Percentiles rank a stretch among this genome's conserved stretches.
Conservation (phyloP, 37 sponge, comb jelly and placozoan species). For the Aplysina aerophoba region DNA sequence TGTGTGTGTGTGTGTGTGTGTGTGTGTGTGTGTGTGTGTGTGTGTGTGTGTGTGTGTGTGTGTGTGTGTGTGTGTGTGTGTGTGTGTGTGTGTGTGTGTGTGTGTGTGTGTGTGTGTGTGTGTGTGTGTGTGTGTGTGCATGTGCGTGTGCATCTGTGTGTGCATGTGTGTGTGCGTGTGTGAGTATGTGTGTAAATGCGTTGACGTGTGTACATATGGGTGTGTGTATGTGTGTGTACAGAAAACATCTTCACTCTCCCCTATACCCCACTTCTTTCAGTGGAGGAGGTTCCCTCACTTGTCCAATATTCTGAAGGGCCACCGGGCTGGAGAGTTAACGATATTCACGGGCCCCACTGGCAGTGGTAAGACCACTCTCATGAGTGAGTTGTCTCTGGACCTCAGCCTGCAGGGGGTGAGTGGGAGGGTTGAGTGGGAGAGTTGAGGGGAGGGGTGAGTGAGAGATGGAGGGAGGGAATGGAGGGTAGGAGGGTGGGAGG, state of each 20-base stretch:
- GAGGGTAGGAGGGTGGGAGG: neutral
- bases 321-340: slow-evolving; percentile 79
- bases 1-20: no score
- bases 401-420: slow-evolving; percentile 69
- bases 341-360: slow-evolving; percentile 89
- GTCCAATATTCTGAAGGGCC: slow-evolving; percentile 74
- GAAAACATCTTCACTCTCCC: neutral
- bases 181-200: no score
- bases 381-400: slow-evolving; percentile 80
- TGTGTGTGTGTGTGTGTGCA: no score
- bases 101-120: no score
- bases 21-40: no score
- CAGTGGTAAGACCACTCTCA: slow-evolving; percentile 80
- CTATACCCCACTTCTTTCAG: slow-evolving; percentile 4
- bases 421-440: neutral
- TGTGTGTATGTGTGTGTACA: no score
- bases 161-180: no score
- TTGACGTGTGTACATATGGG: no score
- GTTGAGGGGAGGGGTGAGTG: slow-evolving; percentile 28
- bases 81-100: no score
- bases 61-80: no score
- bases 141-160: no score
- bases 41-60: no score
- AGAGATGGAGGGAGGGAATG: neutral
- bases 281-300: slow-evolving; percentile 79